Evolutionary conservation across 1,140 invertebrate species (phyloP).

Genomic region (Nomia melanderi): DNA sequence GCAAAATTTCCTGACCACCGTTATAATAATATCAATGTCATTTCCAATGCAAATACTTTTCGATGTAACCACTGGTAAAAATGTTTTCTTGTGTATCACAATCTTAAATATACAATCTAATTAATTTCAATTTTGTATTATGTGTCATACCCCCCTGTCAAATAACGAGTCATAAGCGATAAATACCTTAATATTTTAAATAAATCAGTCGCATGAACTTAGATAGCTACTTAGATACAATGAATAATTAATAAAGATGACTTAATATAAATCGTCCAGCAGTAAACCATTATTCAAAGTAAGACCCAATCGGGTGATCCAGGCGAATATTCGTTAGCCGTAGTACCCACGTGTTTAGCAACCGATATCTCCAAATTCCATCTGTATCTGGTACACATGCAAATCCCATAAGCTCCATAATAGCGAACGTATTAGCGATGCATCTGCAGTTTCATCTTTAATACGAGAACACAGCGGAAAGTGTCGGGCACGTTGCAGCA

Average conservation of each 20-base stretch:
- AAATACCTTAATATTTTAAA: too few relatives aligned
- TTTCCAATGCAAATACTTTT: neutral
- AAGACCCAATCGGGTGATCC: too few relatives aligned
- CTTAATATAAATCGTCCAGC: too few relatives aligned
- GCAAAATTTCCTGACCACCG: neutral
- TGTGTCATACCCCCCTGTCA: neutral
- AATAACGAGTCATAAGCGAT: too few relatives aligned
- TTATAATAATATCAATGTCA: too few relatives aligned
- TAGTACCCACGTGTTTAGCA: too few relatives aligned
- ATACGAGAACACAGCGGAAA: conserved; percentile 9
- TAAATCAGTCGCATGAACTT: too few relatives aligned
- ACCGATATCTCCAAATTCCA: conserved; percentile 8
- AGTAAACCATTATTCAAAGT: too few relatives aligned
- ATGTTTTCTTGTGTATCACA: neutral
- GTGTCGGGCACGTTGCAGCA: neutral
- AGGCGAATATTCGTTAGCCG: neutral
- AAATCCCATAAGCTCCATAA: conserved; percentile 8
- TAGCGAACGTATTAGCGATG: conserved; percentile 15
- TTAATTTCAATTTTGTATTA: neutral
- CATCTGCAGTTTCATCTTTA: conserved; percentile 39
- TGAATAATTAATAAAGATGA: too few relatives aligned
- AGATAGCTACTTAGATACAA: too few relatives aligned
- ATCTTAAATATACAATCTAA: conserved; percentile 32
- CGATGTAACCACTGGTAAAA: neutral
- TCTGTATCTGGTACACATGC: neutral